Percentiles rank a stretch among this genome's conserved stretches.
Conservation (phyloP, 1,140 invertebrate species). For the Hirudo medicinalis region DNA sequence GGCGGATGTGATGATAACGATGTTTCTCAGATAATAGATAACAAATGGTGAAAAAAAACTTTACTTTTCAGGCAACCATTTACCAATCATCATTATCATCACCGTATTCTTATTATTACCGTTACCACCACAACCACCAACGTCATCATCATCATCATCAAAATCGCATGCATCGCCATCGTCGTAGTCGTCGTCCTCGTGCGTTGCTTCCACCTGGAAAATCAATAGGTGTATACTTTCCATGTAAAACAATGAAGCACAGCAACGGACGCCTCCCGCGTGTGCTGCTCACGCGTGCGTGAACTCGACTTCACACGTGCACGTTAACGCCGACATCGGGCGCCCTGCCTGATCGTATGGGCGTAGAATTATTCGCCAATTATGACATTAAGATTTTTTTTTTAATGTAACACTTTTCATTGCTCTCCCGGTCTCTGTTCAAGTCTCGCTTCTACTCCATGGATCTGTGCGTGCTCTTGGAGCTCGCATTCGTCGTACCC, state of each 20-base stretch:
- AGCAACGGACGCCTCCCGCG: neutral
- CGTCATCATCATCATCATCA: neutral
- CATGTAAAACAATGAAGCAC: too few species aligned
- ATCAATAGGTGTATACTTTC: too few species aligned
- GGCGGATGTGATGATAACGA: neutral
- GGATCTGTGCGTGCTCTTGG: neutral
- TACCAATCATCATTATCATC: neutral
- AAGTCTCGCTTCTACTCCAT: neutral
- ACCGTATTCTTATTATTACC: neutral
- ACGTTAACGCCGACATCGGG: neutral
- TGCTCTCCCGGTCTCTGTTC: neutral
- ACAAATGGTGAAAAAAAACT: neutral
- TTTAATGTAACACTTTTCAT: too few species aligned
- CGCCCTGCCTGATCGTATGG: too few species aligned
- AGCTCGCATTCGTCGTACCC: neutral
- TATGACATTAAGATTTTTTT: too few species aligned
- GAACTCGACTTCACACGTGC: constrained; percentile 12
- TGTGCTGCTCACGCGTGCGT: neutral
- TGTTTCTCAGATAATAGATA: neutral
- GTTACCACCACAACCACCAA: neutral
- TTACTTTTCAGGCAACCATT: neutral
- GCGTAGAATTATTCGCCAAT: too few species aligned
- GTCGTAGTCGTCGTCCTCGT: neutral
- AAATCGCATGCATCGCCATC: constrained; percentile 3
- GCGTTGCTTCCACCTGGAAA: constrained; percentile 2